Evolutionary conservation across 2,797 vertebrate species (phyloP), one percentile per base, ranked within the genome.

Genomic region (Artibeus jamaicensis): DNA sequence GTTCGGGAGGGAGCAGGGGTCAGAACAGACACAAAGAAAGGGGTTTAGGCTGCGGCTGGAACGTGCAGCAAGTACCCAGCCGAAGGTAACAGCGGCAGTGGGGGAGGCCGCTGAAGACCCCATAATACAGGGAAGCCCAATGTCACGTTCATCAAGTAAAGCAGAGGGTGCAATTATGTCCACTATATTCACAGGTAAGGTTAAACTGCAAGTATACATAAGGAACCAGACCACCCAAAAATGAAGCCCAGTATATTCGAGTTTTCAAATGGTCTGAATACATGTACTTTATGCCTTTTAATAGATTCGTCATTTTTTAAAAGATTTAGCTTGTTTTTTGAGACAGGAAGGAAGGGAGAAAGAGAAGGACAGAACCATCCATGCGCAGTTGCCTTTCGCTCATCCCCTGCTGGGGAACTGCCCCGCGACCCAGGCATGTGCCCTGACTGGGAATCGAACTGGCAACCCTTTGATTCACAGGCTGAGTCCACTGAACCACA

Each of bases 1-100:
- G 98, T 93, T 98, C 88, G 53, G 95, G 79, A 14, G 96, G 89
- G 86, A 89, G 87, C 79, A 94, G 95, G 21, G 32, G 19, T 46
- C 48, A 87, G 55, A 91, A 94, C 81, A 67, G 26, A 87, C 10
- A 76, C 0, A 48, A 19, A 62, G 18, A 44, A 29, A 42, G 37
- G 94, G n/a, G 74, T 42, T 95, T 57, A n/a, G 46, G 32, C 77
- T 74, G 18, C 39, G 39, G n/a, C 3, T 53, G 42, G 48, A 62
- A 26, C 9, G 46, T 34, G 19, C 9, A n/a, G 5, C 67, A 50
- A 32, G 53, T 1, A 59, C 68, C 81, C 32, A 62, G 37, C n/a
- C 55, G 14, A 32, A 57, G 24, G 46, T 34, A 74, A 46, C 0
- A 55, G 53, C 19, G n/a, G 2, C 14, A 29, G 39, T 86, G 9